Conservation (phyloP, 2,797 vertebrate species). For the Bradypodion pumilum region DNA sequence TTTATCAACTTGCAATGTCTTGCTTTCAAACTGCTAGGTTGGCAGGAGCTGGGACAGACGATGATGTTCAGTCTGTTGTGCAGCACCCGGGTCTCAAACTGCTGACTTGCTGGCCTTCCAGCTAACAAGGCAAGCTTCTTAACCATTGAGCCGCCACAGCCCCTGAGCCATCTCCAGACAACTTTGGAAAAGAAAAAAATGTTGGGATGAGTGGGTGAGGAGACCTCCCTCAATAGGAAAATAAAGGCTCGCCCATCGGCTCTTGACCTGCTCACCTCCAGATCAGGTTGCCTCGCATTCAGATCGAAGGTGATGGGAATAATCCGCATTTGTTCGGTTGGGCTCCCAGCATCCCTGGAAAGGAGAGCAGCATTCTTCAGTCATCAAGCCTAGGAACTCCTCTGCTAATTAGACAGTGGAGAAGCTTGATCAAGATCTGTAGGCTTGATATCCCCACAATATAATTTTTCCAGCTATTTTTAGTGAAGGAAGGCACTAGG, state of each 20-base stretch:
- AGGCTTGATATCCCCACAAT: neutral
- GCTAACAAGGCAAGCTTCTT: too few relatives aligned
- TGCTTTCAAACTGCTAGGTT: too few relatives aligned
- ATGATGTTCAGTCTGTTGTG: too few relatives aligned
- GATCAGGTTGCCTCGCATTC: too few relatives aligned
- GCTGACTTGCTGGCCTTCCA: too few relatives aligned
- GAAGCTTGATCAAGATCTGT: neutral
- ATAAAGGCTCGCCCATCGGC: neutral
- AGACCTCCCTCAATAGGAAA: neutral
- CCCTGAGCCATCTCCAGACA: too few relatives aligned
- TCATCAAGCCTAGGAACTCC: neutral
- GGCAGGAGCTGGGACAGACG: too few relatives aligned
- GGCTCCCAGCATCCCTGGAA: neutral
- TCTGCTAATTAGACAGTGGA: neutral
- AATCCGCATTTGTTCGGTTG: neutral
- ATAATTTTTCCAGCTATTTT: neutral
- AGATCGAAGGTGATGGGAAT: neutral
- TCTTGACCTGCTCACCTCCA: neutral
- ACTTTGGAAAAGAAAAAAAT: too few relatives aligned
- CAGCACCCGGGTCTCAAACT: too few relatives aligned
- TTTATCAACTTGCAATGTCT: too few relatives aligned
- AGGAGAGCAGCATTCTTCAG: neutral
- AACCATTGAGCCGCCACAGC: too few relatives aligned
- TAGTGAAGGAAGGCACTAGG: neutral
- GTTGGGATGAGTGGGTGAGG: fast-evolving